These are phyloP conservation scores for Cheilosia vernalis DNA, from an alignment of 2,888 invertebrate genomes.

Conservation along the genomic window DNA sequence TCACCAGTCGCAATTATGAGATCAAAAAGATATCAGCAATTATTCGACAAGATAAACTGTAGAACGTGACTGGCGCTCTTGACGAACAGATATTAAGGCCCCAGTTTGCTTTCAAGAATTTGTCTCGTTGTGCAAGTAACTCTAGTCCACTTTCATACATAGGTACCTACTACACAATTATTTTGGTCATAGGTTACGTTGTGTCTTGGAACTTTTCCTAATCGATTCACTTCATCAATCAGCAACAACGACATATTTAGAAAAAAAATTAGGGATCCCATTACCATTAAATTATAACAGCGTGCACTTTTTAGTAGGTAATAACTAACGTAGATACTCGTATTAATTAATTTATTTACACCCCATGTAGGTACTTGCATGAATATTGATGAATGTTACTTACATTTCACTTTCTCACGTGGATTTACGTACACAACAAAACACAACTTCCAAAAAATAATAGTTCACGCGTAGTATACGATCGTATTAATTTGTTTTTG, in stretches of 20 bases:
- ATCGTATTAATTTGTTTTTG: not conserved
- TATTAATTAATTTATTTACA: not conserved
- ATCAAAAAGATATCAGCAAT: too few relatives aligned
- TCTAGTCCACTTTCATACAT: not conserved
- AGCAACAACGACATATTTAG: not conserved
- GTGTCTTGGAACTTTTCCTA: not conserved
- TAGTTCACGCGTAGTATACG: not conserved
- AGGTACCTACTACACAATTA: not conserved
- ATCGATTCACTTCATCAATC: constrained; percentile 5
- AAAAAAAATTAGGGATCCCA: not conserved
- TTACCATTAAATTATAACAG: not conserved
- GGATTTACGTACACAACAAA: not conserved
- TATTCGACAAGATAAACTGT: too few relatives aligned
- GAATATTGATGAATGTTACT: not conserved
- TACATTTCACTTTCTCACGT: not conserved
- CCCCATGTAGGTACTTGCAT: not conserved
- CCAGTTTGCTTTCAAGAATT: not conserved
- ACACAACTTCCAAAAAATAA: not conserved
- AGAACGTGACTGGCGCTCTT: too few relatives aligned
- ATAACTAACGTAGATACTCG: not conserved
- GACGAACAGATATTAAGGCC: too few relatives aligned
- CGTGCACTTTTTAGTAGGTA: constrained; percentile 1
- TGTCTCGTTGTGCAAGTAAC: not conserved
- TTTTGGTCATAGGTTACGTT: constrained; percentile 1
- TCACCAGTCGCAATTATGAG: too few relatives aligned